A percentile compares a stretch with the other conserved stretches of the same genome.
phyloP scores from a whole-genome alignment of 2,888 invertebrate genomes.

The Drosophila seclusa region DNA sequence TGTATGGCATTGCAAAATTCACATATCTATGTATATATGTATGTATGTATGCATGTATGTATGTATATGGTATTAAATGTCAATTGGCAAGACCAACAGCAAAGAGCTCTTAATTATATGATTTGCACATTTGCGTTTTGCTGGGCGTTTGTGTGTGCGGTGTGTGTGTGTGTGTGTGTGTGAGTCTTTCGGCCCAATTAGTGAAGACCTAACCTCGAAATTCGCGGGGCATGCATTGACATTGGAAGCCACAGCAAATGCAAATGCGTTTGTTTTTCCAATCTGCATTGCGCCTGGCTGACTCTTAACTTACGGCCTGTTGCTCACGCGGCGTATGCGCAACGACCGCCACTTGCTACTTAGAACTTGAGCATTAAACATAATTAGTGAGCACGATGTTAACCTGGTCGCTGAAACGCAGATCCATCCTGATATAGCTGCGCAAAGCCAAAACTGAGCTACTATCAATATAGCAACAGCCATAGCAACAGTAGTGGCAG shows the following conservation, averaged over 20 bases:
- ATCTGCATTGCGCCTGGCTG: conserved; percentile 62
- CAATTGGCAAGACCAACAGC: conserved; percentile 4
- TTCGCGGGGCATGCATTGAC: conserved; percentile 68
- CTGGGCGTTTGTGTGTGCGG: neutral
- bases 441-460: conserved; percentile 46
- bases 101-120: conserved; percentile 43
- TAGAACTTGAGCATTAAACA: conserved; percentile 59
- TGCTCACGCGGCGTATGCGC: conserved; percentile 31
- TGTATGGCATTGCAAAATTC: neutral
- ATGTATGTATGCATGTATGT: neutral
- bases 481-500: conserved; percentile 3
- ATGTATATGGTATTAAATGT: neutral
- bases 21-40: neutral
- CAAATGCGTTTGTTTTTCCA: conserved; percentile 53
- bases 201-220: conserved; percentile 64
- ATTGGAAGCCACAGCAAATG: conserved; percentile 56
- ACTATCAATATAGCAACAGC: conserved; percentile 53
- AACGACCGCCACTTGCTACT: conserved; percentile 13
- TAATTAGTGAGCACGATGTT: conserved; percentile 67
- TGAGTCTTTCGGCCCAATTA: conserved; percentile 60
- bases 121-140: conserved; percentile 28
- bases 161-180: neutral
- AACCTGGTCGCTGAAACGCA: conserved; percentile 23
- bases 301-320: conserved; percentile 25
- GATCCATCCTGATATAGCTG: conserved; percentile 7